Evolutionary conservation across 2,888 invertebrate species (phyloP), one percentile per base, ranked within the genome.

Genomic region (Psylliodes chrysocephalus): DNA sequence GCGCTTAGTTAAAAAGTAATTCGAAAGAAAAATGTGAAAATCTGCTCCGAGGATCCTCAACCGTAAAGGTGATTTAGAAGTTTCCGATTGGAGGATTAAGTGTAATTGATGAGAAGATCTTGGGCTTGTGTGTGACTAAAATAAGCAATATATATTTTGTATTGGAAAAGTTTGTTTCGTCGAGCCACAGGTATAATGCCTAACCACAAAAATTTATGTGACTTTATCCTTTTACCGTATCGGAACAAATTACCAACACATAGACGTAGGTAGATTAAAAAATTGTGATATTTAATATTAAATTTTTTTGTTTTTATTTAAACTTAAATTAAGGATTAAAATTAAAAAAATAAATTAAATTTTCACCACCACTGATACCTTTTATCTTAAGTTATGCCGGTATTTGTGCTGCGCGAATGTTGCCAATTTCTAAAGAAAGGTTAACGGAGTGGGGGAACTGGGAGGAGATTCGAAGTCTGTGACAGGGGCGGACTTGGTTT

Each of bases 141-240:
- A 61, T 65, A 64, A 64, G 55, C 64, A 60, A 54, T 54, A 63
- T 63, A 42, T 63, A 66, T 66, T 63, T 60, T 47, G 60, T 66
- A 59, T 63, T 64, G 55, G 60, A 51, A 60, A 57, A 46, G 49
- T 60, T 54, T 54, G 42, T 51, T 22, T 14, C 22, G 4, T 7
- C 2, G 15, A 52, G 18, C 52, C 52, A 47, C 47, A 47, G 47
- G 47, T 47, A 47, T 25, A 47, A 2, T 12, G 10, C 8, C 10
- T 30, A 30, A 1, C 8, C 10, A 38, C 3, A 25, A 15, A 25
- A 47, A 47, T 47, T 47, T 47, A 47, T 28, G 25, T 19, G 25
- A 10, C 25, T 49, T 28, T 7, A 12, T n/a, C 25, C n/a, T 30
- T 8, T 30, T 28, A 49, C 12, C 25, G 15, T 8, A 49, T 3